Evolutionary conservation across 2,113 vertebrate species (phyloP), one percentile per base, ranked within the genome.

Genomic region (Numenius arquata): DNA sequence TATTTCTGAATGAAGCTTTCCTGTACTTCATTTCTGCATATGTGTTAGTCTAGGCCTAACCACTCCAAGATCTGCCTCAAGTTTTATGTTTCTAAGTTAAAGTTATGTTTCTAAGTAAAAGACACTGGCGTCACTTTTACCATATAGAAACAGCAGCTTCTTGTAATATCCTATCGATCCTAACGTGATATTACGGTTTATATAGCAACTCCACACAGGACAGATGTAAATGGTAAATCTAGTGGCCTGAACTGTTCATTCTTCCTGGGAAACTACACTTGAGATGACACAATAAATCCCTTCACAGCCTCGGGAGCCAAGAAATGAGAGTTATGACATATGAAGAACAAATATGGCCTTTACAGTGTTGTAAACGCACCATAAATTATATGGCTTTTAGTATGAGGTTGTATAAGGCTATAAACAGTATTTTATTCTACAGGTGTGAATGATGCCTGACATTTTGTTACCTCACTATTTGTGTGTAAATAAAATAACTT

Each of bases 271-370:
- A 97, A 95, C 73, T 89, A 79, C 61, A 91, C 88, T 96, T 96
- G 91, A 95, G 91, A 97, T 96, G 94, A 94, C 82, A 97, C 88
- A 95, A 93, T 97, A 98, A 97, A 97, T 96, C 85, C 75, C 92
- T 91, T 91, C 83, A 83, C 36, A 95, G 55, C 76, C 34, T 58
- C 6, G 1, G 70, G 77, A 97, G 71, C 32, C 74, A 91, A 89
- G 72, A 89, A 91, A 93, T 96, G 81, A 92, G 66, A 96, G 90
- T 93, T 91, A 95, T 89, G 94, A 93, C 72, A 81, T 88, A 93
- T 61, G 86, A 95, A 94, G 96, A 95, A 96, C 89, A 97, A 96
- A 96, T 89, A 87, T 74, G 48, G 80, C 83, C 70, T 95, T 94
- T 97, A 73, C 71, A 78, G 30, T 2, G 0, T 72, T 95, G 70